phyloP scores from a whole-genome alignment of 2,888 invertebrate genomes.

The Gastrophysa polygoni region DNA sequence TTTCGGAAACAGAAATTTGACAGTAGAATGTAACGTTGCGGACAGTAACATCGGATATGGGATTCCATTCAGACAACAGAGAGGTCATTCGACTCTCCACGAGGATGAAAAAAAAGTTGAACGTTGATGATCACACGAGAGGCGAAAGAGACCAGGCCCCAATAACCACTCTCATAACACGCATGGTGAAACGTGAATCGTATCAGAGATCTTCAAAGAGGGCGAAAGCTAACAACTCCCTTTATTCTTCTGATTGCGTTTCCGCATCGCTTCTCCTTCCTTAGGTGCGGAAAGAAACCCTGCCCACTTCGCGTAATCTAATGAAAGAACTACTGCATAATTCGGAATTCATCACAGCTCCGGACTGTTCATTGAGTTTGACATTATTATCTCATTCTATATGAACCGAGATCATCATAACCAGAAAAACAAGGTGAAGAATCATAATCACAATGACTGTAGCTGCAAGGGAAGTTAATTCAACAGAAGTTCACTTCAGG shows the following conservation, averaged over 20 bases:
- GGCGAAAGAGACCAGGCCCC: background rate
- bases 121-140: background rate
- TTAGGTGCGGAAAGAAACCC: background rate
- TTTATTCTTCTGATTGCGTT: background rate
- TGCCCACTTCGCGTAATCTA: background rate
- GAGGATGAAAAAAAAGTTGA: background rate
- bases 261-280: background rate
- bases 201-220: background rate
- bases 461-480: background rate
- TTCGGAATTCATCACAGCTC: background rate
- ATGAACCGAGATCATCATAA: background rate
- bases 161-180: background rate
- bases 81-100: background rate
- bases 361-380: background rate
- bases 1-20: too few relatives aligned
- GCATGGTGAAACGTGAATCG: background rate
- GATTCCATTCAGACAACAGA: too few relatives aligned
- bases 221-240: background rate
- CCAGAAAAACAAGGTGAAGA: background rate
- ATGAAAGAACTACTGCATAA: background rate
- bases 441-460: too few relatives aligned
- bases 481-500: background rate
- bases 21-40: too few relatives aligned
- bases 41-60: too few relatives aligned
- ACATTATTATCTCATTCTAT: background rate